A percentile compares a stretch with the other conserved stretches of the same genome.
These are phyloP conservation scores for Astropecten irregularis DNA, from an alignment of 53 echinoderm and acorn worm species.

Conservation along the genomic window DNA sequence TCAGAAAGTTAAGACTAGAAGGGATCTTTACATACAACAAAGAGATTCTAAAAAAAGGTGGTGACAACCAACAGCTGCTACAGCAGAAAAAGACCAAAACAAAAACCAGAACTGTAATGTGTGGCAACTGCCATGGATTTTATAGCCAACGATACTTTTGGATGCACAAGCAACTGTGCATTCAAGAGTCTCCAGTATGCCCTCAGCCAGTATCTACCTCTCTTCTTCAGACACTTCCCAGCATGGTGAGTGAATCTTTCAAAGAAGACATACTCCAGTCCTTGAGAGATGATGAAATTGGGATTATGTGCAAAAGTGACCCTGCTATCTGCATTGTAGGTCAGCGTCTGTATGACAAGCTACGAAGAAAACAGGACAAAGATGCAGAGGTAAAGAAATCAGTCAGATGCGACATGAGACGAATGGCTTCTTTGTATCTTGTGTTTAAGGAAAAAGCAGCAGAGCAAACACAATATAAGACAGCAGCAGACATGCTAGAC, in stretches of 20 bases:
- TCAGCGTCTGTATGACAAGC: background rate
- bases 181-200: background rate
- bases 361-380: conserved; percentile 39
- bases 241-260: background rate
- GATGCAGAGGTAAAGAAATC: conserved; percentile 2
- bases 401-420: conserved; percentile 34
- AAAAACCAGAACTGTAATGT: background rate
- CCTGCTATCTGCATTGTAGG: conserved; percentile 25
- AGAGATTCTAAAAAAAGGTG: background rate
- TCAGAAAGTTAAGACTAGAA: background rate
- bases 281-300: conserved; percentile 43
- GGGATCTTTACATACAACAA: conserved; percentile 8
- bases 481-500: background rate
- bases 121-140: conserved; percentile 19
- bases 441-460: background rate
- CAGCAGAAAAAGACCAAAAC: background rate
- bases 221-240: conserved; percentile 10
- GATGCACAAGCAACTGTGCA: conserved; percentile 2
- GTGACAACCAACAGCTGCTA: background rate
- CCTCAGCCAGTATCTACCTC: background rate
- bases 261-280: conserved; percentile 21
- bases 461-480: background rate
- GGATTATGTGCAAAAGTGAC: conserved; percentile 22
- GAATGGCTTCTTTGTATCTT: conserved; percentile 10
- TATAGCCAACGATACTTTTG: conserved; percentile 6